Conservation (phyloP, 2,888 invertebrate species). For the Zelleria hepariella region DNA sequence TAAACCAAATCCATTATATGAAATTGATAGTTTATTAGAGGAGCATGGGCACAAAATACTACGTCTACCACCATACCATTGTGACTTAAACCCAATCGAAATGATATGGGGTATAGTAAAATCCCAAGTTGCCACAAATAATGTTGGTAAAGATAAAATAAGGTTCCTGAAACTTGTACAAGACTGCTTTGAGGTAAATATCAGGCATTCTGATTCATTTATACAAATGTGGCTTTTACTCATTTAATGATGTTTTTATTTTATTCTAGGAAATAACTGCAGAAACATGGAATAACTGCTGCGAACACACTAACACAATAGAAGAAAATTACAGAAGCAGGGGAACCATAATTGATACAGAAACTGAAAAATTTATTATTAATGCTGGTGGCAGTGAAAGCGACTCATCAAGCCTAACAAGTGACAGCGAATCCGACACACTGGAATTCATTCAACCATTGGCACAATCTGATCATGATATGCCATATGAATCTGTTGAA, state of each 20-base stretch:
- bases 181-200: conserved; percentile 1
- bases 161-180: conserved; percentile 1
- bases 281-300: neutral
- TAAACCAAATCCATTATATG: neutral
- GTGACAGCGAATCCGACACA: too few relatives aligned
- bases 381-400: neutral
- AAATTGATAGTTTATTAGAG: neutral
- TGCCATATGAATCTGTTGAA: neutral
- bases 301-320: too few relatives aligned
- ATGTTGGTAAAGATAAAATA: neutral
- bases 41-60: neutral
- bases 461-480: neutral
- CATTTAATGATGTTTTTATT: neutral
- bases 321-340: too few relatives aligned
- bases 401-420: neutral
- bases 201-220: neutral
- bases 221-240: neutral
- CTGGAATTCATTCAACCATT: too few relatives aligned
- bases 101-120: neutral
- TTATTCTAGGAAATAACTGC: neutral
- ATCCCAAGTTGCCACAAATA: conserved; percentile 1
- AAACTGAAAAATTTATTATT: neutral
- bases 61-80: neutral
- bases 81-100: neutral
- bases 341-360: neutral